Conservation (phyloP, 2,113 vertebrate genomes). For the Poicephalus meyeri region DNA sequence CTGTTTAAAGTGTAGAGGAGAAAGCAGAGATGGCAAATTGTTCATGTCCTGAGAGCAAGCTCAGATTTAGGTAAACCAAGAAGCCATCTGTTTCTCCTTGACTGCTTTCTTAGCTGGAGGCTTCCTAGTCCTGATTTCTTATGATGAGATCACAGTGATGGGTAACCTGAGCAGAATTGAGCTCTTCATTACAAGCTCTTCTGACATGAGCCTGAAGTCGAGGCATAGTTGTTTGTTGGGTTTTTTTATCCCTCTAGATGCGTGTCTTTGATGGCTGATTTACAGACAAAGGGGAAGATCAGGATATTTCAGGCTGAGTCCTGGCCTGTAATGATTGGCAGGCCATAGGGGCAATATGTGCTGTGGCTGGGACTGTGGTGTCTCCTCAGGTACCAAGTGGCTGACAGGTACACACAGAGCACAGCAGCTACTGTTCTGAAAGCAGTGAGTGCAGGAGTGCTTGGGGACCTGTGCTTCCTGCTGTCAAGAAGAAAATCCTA, state of each 20-base stretch:
- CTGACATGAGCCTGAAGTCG: neutral
- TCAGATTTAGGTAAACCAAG: neutral
- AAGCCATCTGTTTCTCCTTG: conserved; percentile 26
- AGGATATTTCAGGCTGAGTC: neutral
- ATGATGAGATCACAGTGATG: neutral
- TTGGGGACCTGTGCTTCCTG: neutral
- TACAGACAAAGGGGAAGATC: neutral
- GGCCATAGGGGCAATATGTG: neutral
- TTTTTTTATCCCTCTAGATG: neutral
- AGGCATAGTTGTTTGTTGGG: too few species aligned
- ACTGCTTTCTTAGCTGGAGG: conserved; percentile 5
- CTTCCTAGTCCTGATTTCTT: neutral
- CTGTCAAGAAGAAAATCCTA: neutral
- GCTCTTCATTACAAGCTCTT: neutral
- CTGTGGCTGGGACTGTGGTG: neutral
- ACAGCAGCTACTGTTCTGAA: neutral
- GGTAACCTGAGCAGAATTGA: neutral
- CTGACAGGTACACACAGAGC: neutral
- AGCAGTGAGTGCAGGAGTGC: neutral
- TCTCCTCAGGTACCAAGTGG: neutral
- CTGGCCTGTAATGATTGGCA: neutral
- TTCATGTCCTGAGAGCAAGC: neutral
- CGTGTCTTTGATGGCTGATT: neutral
- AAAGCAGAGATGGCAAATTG: neutral
- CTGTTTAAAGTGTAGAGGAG: neutral